A percentile compares a stretch with the other conserved stretches of the same genome.
Evolutionary conservation across 2,888 invertebrate genomes (phyloP).

Genomic region (Lysandra bellargus): DNA sequence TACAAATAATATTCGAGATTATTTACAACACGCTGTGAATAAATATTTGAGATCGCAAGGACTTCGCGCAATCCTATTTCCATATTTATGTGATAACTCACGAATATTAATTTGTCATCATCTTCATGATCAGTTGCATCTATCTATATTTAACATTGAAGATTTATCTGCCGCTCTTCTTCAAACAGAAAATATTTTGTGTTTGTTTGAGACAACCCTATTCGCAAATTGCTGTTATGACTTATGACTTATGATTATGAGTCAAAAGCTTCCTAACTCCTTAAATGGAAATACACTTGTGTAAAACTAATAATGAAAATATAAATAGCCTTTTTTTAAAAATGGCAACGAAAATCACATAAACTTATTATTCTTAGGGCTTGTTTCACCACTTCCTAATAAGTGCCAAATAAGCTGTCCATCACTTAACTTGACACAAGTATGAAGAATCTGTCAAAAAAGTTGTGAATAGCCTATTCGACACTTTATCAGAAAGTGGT

Average conservation of each 20-base stretch:
- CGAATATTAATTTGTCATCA: not conserved
- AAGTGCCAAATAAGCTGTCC: too few species aligned
- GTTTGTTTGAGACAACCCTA: not conserved
- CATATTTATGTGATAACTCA: slow-evolving; percentile 41
- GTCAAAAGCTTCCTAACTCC: not conserved
- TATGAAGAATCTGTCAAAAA: too few species aligned
- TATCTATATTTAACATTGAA: not conserved
- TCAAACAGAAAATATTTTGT: not conserved
- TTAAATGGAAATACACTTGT: too few species aligned
- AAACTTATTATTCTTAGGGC: too few species aligned
- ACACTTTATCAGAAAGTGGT: too few species aligned
- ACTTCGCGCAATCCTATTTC: slow-evolving; percentile 55
- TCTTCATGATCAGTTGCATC: not conserved
- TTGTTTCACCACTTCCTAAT: too few species aligned
- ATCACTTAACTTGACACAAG: too few species aligned
- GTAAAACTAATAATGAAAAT: not conserved
- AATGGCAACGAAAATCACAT: too few species aligned
- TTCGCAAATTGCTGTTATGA: not conserved
- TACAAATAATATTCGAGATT: not conserved
- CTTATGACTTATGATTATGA: not conserved
- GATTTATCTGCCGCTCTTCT: not conserved
- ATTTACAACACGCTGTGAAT: slow-evolving; percentile 22
- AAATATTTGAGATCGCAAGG: slow-evolving; percentile 17
- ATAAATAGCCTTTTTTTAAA: not conserved
- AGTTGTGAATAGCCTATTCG: too few species aligned